Evolutionary conservation across 2,797 vertebrate genomes (phyloP).

Genomic region (Clamator glandarius): DNA sequence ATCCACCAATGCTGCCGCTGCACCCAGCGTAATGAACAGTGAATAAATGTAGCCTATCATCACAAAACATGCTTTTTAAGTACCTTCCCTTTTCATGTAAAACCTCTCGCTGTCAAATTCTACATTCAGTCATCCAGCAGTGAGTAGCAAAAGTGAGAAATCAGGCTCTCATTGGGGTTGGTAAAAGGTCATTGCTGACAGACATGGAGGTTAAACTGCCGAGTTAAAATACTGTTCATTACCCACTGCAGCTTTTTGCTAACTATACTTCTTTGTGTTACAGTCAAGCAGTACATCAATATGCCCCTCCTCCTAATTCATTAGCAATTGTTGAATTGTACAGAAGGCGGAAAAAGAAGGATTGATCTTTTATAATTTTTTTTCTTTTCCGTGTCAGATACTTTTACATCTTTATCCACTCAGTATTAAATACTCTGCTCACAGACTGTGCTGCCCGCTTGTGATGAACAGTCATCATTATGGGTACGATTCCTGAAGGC

Average conservation of each 20-base stretch:
- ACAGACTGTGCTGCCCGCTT: conserved; percentile 34
- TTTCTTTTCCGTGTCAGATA: conserved; percentile 54
- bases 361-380: conserved; percentile 66
- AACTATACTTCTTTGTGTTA: conserved; percentile 97
- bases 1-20: conserved; percentile 81
- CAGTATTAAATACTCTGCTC: conserved; percentile 41
- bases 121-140: conserved; percentile 89
- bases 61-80: conserved; percentile 97
- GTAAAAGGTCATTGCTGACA: conserved; percentile 99
- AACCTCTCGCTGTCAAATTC: conserved; percentile 97
- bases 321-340: conserved; percentile 92
- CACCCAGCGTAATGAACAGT: conserved; percentile 86
- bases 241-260: conserved; percentile 93
- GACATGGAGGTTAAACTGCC: conserved; percentile 98
- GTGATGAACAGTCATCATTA: conserved; percentile 52
- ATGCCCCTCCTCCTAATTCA: conserved; percentile 93
- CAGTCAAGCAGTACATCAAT: conserved; percentile 93
- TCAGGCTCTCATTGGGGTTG: conserved; percentile 98
- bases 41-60: conserved; percentile 97
- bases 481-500: conserved; percentile 45
- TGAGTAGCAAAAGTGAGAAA: conserved; percentile 89
- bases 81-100: conserved; percentile 99
- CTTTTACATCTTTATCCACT: conserved; percentile 68
- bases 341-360: conserved; percentile 70
- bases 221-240: conserved; percentile 99